A percentile compares a stretch with the other conserved stretches of the same genome.
Conservation (phyloP, 2,888 invertebrate genomes). For the Macropis europaea region DNA sequence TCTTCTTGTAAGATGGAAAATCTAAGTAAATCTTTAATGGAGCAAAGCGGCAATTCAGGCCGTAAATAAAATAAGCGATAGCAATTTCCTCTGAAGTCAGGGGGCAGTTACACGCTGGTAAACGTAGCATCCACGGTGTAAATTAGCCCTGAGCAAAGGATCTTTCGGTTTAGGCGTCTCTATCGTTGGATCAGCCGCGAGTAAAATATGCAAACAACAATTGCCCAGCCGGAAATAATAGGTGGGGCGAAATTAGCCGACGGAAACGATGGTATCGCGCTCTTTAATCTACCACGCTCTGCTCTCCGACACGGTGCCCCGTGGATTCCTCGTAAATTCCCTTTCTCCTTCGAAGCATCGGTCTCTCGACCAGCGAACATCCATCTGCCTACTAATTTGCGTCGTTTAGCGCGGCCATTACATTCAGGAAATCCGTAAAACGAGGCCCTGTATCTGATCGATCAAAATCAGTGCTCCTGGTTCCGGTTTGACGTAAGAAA, state of each 20-base stretch:
- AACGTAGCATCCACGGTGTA: constrained; percentile 6
- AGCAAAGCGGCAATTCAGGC: no score
- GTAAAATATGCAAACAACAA: constrained; percentile 41
- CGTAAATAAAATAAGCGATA: no score
- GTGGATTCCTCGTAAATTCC: not conserved
- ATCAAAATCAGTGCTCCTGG: no score
- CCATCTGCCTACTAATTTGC: no score
- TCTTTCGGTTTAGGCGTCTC: not conserved
- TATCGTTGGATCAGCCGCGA: constrained; percentile 32
- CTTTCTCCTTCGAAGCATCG: not conserved
- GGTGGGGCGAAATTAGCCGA: constrained; percentile 10
- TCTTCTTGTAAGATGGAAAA: no score
- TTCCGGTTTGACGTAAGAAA: no score
- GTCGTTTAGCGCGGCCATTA: no score
- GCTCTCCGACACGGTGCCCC: not conserved
- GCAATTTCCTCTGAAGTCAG: constrained; percentile 35
- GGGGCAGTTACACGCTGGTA: constrained; percentile 28
- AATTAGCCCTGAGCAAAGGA: constrained; percentile 23
- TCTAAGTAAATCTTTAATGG: no score
- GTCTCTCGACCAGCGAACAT: not conserved
- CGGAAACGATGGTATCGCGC: constrained; percentile 25
- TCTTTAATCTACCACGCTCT: constrained; percentile 4
- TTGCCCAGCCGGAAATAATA: constrained; percentile 20
- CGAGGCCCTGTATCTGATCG: no score
- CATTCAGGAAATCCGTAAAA: no score